A percentile compares a stretch with the other conserved stretches of the same genome.
phyloP scores from a whole-genome alignment of 2,888 invertebrate species.

The Timema cristinae region DNA sequence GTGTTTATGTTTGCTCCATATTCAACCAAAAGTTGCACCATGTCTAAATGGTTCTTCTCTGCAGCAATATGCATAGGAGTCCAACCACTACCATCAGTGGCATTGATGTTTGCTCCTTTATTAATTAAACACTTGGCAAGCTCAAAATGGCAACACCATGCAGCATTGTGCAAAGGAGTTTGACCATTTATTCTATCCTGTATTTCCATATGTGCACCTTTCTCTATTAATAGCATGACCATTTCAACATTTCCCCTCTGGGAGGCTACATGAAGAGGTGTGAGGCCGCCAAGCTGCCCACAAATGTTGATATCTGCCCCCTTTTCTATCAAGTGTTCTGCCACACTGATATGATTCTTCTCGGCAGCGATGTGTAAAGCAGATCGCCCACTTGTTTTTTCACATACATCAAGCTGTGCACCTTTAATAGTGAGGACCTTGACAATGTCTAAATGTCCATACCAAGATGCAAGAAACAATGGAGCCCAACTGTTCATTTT shows the following conservation, averaged over 20 bases:
- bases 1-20: conserved; percentile 1
- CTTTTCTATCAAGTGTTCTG: conserved; percentile 1
- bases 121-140: conserved; percentile 13
- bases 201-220: conserved; percentile 13
- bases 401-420: background rate
- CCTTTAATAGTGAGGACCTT: conserved; percentile 3
- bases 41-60: conserved; percentile 9
- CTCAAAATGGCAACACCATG: conserved; percentile 4
- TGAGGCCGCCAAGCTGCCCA: conserved; percentile 2
- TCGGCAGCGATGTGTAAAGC: conserved; percentile 16
- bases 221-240: conserved; percentile 7
- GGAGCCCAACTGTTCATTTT: background rate
- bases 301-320: background rate
- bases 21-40: conserved; percentile 10
- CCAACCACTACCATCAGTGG: conserved; percentile 1
- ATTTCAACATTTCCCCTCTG: conserved; percentile 16
- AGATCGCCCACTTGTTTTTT: background rate
- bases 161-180: conserved; percentile 18
- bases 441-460: conserved; percentile 5
- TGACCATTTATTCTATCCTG: conserved; percentile 8
- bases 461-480: conserved; percentile 1
- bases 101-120: background rate
- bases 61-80: conserved; percentile 15
- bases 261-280: conserved; percentile 17
- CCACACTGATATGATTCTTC: conserved; percentile 11